Evolutionary conservation across 2,797 vertebrate species (phyloP).

Genomic region (Sebastiscus albofasciatus): DNA sequence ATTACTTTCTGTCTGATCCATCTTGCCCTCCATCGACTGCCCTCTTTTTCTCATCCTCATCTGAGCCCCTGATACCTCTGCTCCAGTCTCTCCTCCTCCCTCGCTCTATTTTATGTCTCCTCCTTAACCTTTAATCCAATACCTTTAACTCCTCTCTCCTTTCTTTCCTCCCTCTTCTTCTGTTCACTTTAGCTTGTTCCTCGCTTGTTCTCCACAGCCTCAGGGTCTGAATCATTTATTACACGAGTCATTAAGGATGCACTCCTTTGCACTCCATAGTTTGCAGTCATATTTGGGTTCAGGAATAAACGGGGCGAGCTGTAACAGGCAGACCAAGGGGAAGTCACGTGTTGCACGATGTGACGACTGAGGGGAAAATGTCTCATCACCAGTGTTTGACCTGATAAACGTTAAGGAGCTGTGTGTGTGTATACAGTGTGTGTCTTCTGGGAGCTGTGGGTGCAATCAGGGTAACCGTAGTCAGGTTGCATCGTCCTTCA

Average conservation of each 20-base stretch:
- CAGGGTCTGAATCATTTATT: conserved; percentile 79
- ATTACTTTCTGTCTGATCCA: conserved; percentile 30
- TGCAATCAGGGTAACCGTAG: conserved; percentile 3
- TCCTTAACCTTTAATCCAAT: conserved; percentile 19
- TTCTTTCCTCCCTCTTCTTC: background rate
- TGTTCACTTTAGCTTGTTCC: conserved; percentile 28
- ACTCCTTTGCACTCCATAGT: conserved; percentile 57
- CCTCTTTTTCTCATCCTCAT: conserved; percentile 4
- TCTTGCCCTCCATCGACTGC: conserved; percentile 16
- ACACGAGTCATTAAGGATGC: conserved; percentile 69
- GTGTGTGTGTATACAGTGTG: background rate
- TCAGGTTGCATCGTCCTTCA: background rate
- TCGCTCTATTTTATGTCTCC: conserved; percentile 12
- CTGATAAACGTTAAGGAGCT: conserved; percentile 38
- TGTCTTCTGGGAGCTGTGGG: background rate
- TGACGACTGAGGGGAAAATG: background rate
- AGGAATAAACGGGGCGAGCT: conserved; percentile 54
- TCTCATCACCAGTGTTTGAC: conserved; percentile 20
- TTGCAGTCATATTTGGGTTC: conserved; percentile 55
- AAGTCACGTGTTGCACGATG: conserved; percentile 12
- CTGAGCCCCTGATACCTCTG: conserved; percentile 24
- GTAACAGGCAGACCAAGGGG: conserved; percentile 1
- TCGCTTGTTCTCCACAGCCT: conserved; percentile 51
- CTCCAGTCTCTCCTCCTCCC: conserved; percentile 19
- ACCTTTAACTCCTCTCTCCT: conserved; percentile 18